A percentile compares a stretch with the other conserved stretches of the same genome.
Evolutionary conservation across 2,888 invertebrate genomes (phyloP).

Genomic region (Spodoptera littoralis): DNA sequence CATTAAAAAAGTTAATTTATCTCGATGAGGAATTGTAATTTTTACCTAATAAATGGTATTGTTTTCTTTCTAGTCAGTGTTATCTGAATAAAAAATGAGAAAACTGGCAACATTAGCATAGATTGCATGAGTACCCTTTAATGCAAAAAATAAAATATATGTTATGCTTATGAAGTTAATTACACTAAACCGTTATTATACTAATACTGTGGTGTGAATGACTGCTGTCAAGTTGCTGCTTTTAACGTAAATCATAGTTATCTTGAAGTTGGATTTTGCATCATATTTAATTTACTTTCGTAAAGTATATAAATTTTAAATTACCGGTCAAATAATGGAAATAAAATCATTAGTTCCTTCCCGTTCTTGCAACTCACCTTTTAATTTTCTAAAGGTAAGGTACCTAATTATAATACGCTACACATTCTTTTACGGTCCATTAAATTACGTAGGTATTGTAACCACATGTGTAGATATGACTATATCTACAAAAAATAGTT

Average conservation of each 20-base stretch:
- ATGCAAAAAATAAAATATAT: no score
- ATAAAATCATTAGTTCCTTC: constrained; percentile 25
- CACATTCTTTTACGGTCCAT: neutral
- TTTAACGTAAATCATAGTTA: neutral
- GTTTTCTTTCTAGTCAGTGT: no score
- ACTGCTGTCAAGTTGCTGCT: constrained; percentile 5
- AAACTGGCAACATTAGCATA: constrained; percentile 1
- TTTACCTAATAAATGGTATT: no score
- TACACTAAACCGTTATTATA: neutral
- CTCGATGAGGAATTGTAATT: no score
- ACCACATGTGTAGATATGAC: no score
- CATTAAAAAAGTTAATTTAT: no score
- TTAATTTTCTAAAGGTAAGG: constrained; percentile 27
- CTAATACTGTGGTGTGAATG: constrained; percentile 1
- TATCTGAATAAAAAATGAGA: no score
- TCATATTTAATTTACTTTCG: constrained; percentile 1
- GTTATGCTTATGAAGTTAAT: neutral
- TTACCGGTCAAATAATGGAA: constrained; percentile 30
- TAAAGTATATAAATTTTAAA: constrained; percentile 8
- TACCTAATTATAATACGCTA: neutral
- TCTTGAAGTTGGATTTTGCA: constrained; percentile 5
- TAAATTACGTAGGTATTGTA: neutral
- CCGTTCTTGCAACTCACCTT: constrained; percentile 9
- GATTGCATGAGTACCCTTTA: neutral
- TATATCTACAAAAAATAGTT: neutral